phyloP scores from a whole-genome alignment of 2,888 invertebrate genomes.

The Lithophane socia region DNA sequence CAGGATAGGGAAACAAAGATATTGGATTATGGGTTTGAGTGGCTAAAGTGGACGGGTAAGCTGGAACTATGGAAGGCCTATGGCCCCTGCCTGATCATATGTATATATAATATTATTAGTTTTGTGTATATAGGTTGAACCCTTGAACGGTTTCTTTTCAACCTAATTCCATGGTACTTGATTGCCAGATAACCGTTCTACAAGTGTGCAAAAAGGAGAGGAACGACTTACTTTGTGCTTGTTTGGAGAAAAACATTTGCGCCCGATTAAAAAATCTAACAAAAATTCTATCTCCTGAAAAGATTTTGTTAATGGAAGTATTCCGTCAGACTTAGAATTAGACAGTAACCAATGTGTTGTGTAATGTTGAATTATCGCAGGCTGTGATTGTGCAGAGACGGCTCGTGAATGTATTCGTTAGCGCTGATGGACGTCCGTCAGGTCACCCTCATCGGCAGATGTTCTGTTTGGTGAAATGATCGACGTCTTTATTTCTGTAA shows the following conservation, averaged over 20 bases:
- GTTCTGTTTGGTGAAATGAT: conserved; percentile 4
- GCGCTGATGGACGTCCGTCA: conserved; percentile 10
- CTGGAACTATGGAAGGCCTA: too few species aligned
- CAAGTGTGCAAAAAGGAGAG: background rate
- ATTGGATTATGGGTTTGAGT: too few species aligned
- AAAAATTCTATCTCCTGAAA: background rate
- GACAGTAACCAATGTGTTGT: conserved; percentile 3
- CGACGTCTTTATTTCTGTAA: background rate
- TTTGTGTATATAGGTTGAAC: too few species aligned
- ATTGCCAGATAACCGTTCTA: too few species aligned
- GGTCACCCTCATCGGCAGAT: conserved; percentile 22
- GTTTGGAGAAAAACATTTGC: background rate
- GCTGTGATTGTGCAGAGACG: background rate
- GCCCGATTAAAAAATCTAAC: background rate
- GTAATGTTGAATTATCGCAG: background rate
- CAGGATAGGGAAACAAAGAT: too few species aligned
- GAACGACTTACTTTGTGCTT: background rate
- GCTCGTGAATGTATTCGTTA: background rate
- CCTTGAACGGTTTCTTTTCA: background rate
- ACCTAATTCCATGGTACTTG: background rate
- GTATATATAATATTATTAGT: too few species aligned
- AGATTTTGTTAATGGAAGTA: conserved; percentile 17
- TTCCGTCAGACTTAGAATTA: conserved; percentile 9
- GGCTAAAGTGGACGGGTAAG: too few species aligned
- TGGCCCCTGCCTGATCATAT: too few species aligned